phyloP scores from a whole-genome alignment of 2,113 vertebrate genomes.

The Spilogale gracilis region DNA sequence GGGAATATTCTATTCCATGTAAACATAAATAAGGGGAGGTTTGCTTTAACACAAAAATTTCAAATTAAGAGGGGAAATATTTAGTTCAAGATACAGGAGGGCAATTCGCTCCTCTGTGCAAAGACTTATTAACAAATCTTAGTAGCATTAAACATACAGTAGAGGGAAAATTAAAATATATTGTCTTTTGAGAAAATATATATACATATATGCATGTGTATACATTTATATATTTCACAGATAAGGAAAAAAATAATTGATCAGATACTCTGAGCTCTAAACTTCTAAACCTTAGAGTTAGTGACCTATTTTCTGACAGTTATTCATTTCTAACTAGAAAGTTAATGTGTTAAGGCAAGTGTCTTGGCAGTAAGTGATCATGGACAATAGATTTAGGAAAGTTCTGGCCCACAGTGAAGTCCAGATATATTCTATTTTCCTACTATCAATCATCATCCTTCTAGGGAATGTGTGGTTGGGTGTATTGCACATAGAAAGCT shows the following conservation, averaged over 20 bases:
- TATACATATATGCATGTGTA: neutral
- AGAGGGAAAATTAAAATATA: constrained; percentile 35
- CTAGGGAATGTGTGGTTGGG: fast-evolving
- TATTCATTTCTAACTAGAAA: constrained; percentile 76
- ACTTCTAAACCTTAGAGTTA: constrained; percentile 64
- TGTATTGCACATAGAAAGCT: neutral
- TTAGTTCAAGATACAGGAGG: constrained; percentile 38
- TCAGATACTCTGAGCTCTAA: constrained; percentile 55
- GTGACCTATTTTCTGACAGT: constrained; percentile 72
- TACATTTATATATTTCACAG: neutral
- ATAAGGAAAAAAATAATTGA: constrained; percentile 44
- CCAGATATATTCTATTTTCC: constrained; percentile 65
- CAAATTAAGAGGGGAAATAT: constrained; percentile 67
- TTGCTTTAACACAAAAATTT: constrained; percentile 65
- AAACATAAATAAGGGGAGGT: constrained; percentile 62
- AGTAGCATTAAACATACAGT: neutral
- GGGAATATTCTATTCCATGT: constrained; percentile 45
- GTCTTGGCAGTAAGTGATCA: constrained; percentile 83
- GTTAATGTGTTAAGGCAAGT: constrained; percentile 53
- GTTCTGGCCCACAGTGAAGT: constrained; percentile 65
- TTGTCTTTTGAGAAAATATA: neutral
- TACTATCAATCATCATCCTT: constrained; percentile 12
- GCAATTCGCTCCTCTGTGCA: constrained; percentile 1
- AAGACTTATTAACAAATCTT: neutral
- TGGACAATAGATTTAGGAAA: constrained; percentile 78